Evolutionary conservation across 1,140 invertebrate species (phyloP), one percentile per base, ranked within the genome.

Genomic region (Nasonia vitripennis): DNA sequence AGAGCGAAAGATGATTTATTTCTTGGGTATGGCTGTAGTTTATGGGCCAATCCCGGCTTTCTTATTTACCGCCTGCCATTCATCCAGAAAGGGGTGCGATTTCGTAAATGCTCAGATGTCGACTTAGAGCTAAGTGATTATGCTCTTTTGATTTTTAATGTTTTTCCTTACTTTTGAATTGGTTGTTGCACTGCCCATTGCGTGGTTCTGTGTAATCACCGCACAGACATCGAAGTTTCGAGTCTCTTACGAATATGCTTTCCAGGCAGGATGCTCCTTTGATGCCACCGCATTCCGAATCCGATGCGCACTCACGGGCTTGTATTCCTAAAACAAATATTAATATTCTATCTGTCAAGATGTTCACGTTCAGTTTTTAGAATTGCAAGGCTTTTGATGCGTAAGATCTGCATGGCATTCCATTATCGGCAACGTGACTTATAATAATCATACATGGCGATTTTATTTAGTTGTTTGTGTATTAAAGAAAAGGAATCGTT

Each of bases 261-360:
- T 80, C 78, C 6, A 96, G 94, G 83, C 96, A 96, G 27, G 95
- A 95, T 31, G 95, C 95, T 79, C 94, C 94, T 89, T 94, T 94
- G 87, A 96, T 95, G 14, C 94, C 94, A 9, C 92, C 92, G 87
- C 96, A 96, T 20, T 96, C 95, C 7, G 94, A 91, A 81, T 96
- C 94, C 31, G 93, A 91, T 62, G 89, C 93, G 88, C 96, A 96
- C 45, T 95, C 94, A 7, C 95, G 94, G 41, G 95, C 95, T 94
- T 91, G 92, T n/a, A 91, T 91, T 79, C 91, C 92, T 93, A 27
- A 0, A 27, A 27, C 27, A 27, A 27, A 27, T 27, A 27, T 27
- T 27, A 27, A 27, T 27, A 27, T 27, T 27, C 27, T 27, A 27
- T 27, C 0, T 27, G 27, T 27, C 27, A 27, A 27, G 27, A 1